A percentile compares a stretch with the other conserved stretches of the same genome.
Conservation (phyloP, 2,113 vertebrate genomes). For the Phylloscopus whistleri region DNA sequence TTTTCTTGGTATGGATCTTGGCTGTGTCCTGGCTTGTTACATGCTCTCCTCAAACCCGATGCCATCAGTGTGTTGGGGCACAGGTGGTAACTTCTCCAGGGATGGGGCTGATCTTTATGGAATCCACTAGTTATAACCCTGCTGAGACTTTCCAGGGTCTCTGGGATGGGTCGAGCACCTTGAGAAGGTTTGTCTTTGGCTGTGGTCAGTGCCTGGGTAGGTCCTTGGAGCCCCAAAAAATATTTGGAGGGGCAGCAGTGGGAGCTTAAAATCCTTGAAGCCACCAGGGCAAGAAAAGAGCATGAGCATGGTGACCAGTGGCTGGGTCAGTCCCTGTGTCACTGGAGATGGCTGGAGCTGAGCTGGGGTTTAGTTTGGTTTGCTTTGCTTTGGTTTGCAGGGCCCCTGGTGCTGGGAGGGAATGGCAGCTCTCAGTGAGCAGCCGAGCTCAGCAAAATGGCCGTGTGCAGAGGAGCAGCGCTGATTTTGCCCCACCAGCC, state of each 20-base stretch:
- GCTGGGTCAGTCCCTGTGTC: neutral
- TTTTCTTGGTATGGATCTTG: neutral
- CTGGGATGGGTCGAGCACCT: neutral
- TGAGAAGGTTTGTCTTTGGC: neutral
- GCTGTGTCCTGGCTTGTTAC: rapidly evolving
- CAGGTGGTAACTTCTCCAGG: rapidly evolving
- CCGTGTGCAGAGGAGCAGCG: neutral
- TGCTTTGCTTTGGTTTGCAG: neutral
- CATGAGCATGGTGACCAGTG: rapidly evolving
- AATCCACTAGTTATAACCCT: neutral
- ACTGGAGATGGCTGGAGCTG: neutral
- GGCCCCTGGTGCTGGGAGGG: neutral
- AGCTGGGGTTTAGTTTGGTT: neutral
- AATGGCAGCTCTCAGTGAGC: rapidly evolving
- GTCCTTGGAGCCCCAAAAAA: neutral
- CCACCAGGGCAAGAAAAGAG: neutral
- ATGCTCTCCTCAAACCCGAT: rapidly evolving
- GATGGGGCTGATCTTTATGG: neutral
- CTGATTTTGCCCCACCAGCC: neutral
- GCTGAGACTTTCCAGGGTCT: neutral
- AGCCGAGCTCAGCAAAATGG: slow-evolving; percentile 12
- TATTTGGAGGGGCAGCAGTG: neutral
- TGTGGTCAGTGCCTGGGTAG: neutral
- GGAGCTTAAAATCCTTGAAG: neutral
- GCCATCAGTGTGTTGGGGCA: neutral